Percentiles rank a stretch among this genome's conserved stretches.
Conservation (phyloP, 2,888 invertebrate species). For the Drosophila peninsularis region DNA sequence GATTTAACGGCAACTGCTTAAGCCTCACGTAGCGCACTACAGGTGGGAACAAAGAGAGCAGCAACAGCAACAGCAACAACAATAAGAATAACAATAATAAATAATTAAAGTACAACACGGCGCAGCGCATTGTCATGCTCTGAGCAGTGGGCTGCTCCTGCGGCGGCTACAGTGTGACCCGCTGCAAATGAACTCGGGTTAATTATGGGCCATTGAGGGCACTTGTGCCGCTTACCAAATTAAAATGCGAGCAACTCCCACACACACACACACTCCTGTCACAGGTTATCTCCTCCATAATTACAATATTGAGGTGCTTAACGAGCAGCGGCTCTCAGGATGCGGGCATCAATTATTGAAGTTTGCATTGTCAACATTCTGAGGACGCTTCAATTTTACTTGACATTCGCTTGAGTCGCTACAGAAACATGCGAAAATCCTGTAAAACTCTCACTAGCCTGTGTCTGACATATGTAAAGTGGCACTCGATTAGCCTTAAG, state of each 20-base stretch:
- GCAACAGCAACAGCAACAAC: conserved; percentile 21
- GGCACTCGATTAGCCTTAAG: conserved; percentile 16
- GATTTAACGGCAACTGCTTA: conserved; percentile 39
- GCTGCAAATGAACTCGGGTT: conserved; percentile 61
- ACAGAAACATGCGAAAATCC: conserved; percentile 7
- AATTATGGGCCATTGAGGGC: conserved; percentile 60
- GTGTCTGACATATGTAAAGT: conserved; percentile 47
- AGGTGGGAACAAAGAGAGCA: conserved; percentile 19
- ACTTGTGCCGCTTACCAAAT: conserved; percentile 53
- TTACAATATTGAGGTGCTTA: conserved; percentile 66
- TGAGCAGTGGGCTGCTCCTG: conserved; percentile 1
- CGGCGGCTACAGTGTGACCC: neutral
- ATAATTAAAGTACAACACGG: conserved; percentile 55
- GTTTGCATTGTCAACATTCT: conserved; percentile 10
- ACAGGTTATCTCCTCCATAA: conserved; percentile 39
- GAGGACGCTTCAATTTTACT: conserved; percentile 10
- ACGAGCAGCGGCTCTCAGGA: conserved; percentile 32
- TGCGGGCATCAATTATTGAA: conserved; percentile 42
- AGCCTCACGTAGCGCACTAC: conserved; percentile 16
- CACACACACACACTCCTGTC: neutral
- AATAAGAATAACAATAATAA: conserved; percentile 48
- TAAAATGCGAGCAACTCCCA: conserved; percentile 26
- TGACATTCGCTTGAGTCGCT: conserved; percentile 6
- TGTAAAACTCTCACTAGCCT: conserved; percentile 26
- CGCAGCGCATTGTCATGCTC: conserved; percentile 24